Percentiles rank a stretch among this genome's conserved stretches.
Evolutionary conservation across 1,140 invertebrate genomes (phyloP).

Genomic region (Cardiocondyla obscurior): DNA sequence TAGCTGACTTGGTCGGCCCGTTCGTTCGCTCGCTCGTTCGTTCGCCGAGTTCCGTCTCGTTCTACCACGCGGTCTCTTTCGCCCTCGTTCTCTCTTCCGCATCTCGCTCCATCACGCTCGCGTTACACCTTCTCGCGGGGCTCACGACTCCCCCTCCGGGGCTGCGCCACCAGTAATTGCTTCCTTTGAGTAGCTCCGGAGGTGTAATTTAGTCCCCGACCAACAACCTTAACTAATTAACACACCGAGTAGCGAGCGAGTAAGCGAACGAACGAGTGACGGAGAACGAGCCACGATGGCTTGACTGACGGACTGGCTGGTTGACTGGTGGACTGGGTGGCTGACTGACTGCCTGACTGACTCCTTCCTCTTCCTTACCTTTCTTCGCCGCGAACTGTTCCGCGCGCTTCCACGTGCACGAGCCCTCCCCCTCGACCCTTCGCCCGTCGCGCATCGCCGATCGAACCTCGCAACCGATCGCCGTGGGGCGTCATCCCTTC

Average conservation of each 20-base stretch:
- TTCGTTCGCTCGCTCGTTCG: slow-evolving; percentile 59
- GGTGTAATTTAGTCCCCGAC: slow-evolving; percentile 84
- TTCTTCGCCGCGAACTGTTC: not conserved
- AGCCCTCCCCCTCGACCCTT: too few relatives aligned
- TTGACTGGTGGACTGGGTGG: slow-evolving; percentile 67
- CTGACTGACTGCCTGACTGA: slow-evolving; percentile 68
- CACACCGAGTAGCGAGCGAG: slow-evolving; percentile 82
- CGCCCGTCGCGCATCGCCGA: slow-evolving; percentile 39
- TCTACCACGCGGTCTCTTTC: slow-evolving; percentile 26
- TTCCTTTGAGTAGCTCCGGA: slow-evolving; percentile 84
- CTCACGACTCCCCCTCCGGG: slow-evolving; percentile 76
- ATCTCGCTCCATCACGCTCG: slow-evolving; percentile 50
- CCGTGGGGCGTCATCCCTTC: slow-evolving; percentile 52
- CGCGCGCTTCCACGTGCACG: not conserved
- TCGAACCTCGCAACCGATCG: slow-evolving; percentile 58
- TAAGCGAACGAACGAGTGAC: slow-evolving; percentile 79
- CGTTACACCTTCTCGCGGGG: slow-evolving; percentile 59
- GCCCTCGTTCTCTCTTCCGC: slow-evolving; percentile 61
- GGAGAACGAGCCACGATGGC: slow-evolving; percentile 74
- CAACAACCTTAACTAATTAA: slow-evolving; percentile 85
- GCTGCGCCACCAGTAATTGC: slow-evolving; percentile 83
- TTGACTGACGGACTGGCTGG: slow-evolving; percentile 75
- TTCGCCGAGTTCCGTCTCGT: slow-evolving; percentile 66
- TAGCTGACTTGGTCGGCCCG: slow-evolving; percentile 16
- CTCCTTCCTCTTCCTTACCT: slow-evolving; percentile 62